Evolutionary conservation across 2,797 vertebrate species (phyloP), one percentile per base, ranked within the genome.

Genomic region (Danio kyathit): DNA sequence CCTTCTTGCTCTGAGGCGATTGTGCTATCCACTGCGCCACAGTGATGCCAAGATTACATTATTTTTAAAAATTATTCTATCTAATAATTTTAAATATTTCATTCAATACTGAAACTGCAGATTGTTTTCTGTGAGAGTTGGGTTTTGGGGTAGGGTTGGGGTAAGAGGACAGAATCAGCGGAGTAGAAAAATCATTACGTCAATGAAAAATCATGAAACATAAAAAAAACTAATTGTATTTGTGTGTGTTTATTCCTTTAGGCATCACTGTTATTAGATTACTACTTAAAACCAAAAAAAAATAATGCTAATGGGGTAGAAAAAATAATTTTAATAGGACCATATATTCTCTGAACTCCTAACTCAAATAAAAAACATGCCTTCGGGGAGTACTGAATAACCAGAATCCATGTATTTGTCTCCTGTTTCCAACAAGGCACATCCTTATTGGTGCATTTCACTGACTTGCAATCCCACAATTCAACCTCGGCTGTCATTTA

Each of bases 361-460:
- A 56, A 43, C 51, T 71, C 51, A 71, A 41, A 19, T 41, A 56
- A 1, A 71, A 71, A 71, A 71, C 11, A 54, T 56, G 51, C n/a
- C 51, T 54, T 71, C 38, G 56, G 56, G 38, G 38, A 43, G 54
- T 71, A 56, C 7, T 56, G 40, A 61, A 52, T 19, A 66, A 56
- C 51, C 13, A 46, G 16, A 17, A 56, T 56, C 8, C 3, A n/a
- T 77, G 10, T 14, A 19, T 49, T 48, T 59, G 43, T 46, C 16
- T 46, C 3, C 64, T 17, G 19, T 77, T 48, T 77, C 14, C 52
- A 67, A 43, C n/a, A 56, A 54, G 51, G 16, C 40, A 56, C 61
- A 49, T 78, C 21, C 12, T 40, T 78, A 64, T 69, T 78, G 54
- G 76, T 69, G 29, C 8, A 60, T 59, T 78, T 78, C 7, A 13